phyloP scores from a whole-genome alignment of 1,140 invertebrate species.

The Drosophila chauvacae region DNA sequence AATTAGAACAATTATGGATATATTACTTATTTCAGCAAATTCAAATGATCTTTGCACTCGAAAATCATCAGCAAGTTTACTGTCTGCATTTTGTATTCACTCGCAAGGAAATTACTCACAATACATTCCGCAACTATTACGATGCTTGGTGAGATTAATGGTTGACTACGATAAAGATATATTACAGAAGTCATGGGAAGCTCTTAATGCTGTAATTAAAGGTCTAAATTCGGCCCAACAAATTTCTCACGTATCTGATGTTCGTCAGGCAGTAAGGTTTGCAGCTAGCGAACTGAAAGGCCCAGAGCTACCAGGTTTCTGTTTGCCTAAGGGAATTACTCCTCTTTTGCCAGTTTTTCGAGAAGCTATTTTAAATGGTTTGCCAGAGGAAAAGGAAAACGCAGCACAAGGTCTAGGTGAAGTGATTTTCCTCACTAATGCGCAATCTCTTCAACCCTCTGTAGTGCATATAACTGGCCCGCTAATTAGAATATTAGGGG shows the following conservation, averaged over 20 bases:
- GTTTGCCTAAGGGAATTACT: conserved; percentile 96
- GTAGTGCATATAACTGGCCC: conserved; percentile 99
- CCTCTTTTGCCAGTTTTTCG: conserved; percentile 97
- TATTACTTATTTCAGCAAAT: conserved; percentile 92
- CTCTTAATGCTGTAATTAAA: conserved; percentile 95
- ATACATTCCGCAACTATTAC: conserved; percentile 94
- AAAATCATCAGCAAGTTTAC: conserved; percentile 92
- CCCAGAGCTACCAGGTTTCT: conserved; percentile 95
- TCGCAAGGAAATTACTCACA: conserved; percentile 93
- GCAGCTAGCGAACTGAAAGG: conserved; percentile 94
- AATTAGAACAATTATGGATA: conserved; percentile 94
- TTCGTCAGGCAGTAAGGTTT: conserved; percentile 95
- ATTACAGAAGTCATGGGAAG: conserved; percentile 94
- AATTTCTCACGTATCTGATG: conserved; percentile 93
- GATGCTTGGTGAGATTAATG: conserved; percentile 94
- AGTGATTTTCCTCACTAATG: conserved; percentile 94
- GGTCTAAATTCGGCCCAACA: conserved; percentile 92
- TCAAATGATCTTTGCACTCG: conserved; percentile 88
- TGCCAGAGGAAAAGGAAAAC: conserved; percentile 97
- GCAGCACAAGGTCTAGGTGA: conserved; percentile 97
- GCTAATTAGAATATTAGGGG: conserved; percentile 98
- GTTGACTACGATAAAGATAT: conserved; percentile 92
- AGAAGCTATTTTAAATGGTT: conserved; percentile 97
- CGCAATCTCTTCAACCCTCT: conserved; percentile 95
- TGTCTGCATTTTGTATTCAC: conserved; percentile 95